Evolutionary conservation across 2,888 invertebrate genomes (phyloP), one percentile per base, ranked within the genome.

Genomic region (Keiferia lycopersicella): DNA sequence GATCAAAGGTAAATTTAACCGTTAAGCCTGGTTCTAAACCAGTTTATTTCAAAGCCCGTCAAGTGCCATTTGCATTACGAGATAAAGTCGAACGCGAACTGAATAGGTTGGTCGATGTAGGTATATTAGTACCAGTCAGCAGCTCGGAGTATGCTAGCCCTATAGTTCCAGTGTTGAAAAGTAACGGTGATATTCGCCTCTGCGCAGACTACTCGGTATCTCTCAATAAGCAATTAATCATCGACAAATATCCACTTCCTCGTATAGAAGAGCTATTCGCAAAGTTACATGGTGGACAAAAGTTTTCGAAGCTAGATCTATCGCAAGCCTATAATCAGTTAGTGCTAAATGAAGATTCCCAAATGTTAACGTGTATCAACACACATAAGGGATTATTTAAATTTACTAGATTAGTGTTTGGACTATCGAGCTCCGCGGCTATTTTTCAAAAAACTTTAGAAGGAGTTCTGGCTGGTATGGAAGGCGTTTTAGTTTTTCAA

Each of bases 241-340:
- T 45, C 22, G 61, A 50, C 34, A 48, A 61, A 11, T 50, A 61
- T 18, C 60, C 60, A 2, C 6, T 45, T n/a, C 45, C 45, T 7
- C 38, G 45, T 1, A 60, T 61, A 18, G 61, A 63, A 1, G 63
- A 61, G n/a, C 14, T 65, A n/a, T 63, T 65, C 56, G n/a, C 63
- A 2, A 61, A 61, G 30, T 18, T 65, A 16, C 56, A 63, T 18
- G 65, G 65, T 6, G 63, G 63, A 3, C 16, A 59, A 26, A 56
- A 65, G 12, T 66, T 65, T 61, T 56, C 61, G 8, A 65, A 66
- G 57, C 12, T 65, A 11, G 65, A 66, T 59, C 20, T 66, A n/a
- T 51, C 62, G 7, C 39, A 26, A 4, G 65, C 66, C 12, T 66
- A 65, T 51, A 30, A 34, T 14, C 30, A 61, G 18, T n/a, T 34